Evolutionary conservation across 2,888 invertebrate genomes (phyloP).

Genomic region (Drosophila setosimentum): DNA sequence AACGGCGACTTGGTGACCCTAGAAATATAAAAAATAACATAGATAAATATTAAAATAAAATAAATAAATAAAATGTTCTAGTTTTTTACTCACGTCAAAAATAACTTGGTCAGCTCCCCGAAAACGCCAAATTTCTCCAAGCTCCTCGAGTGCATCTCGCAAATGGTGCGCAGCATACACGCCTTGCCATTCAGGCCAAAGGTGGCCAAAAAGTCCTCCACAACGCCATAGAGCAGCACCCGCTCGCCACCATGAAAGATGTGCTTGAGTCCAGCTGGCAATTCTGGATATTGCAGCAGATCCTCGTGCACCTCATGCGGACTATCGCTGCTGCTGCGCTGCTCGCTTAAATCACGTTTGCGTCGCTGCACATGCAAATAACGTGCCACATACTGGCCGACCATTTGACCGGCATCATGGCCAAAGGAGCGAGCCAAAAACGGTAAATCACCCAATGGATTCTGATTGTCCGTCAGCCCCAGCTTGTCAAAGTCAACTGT

Average conservation of each 20-base stretch:
- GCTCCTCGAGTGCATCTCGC: conserved; percentile 93
- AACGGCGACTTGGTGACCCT: conserved; percentile 94
- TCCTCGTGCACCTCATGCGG: conserved; percentile 67
- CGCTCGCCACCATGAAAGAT: conserved; percentile 93
- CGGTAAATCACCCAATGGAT: conserved; percentile 92
- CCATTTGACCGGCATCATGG: conserved; percentile 88
- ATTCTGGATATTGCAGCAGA: conserved; percentile 77
- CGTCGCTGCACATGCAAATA: conserved; percentile 88
- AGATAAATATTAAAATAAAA: not conserved
- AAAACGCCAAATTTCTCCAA: conserved; percentile 91
- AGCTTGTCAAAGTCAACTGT: conserved; percentile 94
- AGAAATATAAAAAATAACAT: conserved; percentile 25
- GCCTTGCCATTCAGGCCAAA: conserved; percentile 94
- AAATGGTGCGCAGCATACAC: conserved; percentile 92
- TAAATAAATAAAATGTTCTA: too few species aligned
- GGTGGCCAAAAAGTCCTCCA: conserved; percentile 92
- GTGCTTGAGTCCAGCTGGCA: conserved; percentile 85
- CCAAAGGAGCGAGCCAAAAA: conserved; percentile 92
- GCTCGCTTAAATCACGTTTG: conserved; percentile 85
- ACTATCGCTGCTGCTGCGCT: conserved; percentile 46
- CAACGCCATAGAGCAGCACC: conserved; percentile 91
- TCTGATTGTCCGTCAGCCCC: conserved; percentile 94
- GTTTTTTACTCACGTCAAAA: conserved; percentile 89
- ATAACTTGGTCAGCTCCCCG: conserved; percentile 93
- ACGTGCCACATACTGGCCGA: conserved; percentile 90